These are phyloP conservation scores for Seladonia tumulorum DNA, from an alignment of 2,888 invertebrate genomes.

Conservation along the genomic window DNA sequence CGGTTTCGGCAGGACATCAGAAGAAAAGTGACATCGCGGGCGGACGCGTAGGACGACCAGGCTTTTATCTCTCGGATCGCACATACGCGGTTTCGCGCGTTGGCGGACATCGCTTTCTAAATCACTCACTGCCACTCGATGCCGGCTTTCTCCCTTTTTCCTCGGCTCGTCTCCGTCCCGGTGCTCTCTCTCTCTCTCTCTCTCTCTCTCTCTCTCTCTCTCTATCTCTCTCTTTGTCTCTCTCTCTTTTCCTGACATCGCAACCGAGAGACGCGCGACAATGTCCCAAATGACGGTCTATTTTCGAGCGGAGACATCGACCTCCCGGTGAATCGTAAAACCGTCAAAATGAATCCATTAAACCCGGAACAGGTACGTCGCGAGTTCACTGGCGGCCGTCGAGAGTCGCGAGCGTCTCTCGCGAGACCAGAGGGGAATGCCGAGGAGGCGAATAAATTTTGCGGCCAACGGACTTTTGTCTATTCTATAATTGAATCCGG, in stretches of 20 bases:
- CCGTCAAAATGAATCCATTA: slow-evolving; percentile 70
- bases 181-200: slow-evolving; percentile 2
- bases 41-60: slow-evolving; percentile 71
- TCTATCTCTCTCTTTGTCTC: neutral
- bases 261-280: slow-evolving; percentile 59
- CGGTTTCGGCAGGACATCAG: slow-evolving; percentile 66
- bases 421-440: neutral
- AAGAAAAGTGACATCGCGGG: slow-evolving; percentile 27
- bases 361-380: slow-evolving; percentile 65
- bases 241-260: slow-evolving; percentile 19
- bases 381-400: slow-evolving; percentile 1
- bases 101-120: slow-evolving; percentile 79
- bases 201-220: slow-evolving; percentile 4
- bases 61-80: slow-evolving; percentile 77
- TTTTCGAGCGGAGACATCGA: slow-evolving; percentile 71
- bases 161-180: slow-evolving; percentile 38
- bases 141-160: slow-evolving; percentile 68
- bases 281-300: slow-evolving; percentile 71
- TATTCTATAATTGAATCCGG: slow-evolving; percentile 26
- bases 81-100: slow-evolving; percentile 72
- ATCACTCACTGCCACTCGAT: slow-evolving; percentile 72
- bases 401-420: slow-evolving; percentile 17
- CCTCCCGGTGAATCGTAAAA: slow-evolving; percentile 71
- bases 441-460: slow-evolving; percentile 35
- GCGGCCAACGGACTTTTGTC: neutral